phyloP scores from a whole-genome alignment of 2,797 vertebrate genomes.

The Prionace glauca region DNA sequence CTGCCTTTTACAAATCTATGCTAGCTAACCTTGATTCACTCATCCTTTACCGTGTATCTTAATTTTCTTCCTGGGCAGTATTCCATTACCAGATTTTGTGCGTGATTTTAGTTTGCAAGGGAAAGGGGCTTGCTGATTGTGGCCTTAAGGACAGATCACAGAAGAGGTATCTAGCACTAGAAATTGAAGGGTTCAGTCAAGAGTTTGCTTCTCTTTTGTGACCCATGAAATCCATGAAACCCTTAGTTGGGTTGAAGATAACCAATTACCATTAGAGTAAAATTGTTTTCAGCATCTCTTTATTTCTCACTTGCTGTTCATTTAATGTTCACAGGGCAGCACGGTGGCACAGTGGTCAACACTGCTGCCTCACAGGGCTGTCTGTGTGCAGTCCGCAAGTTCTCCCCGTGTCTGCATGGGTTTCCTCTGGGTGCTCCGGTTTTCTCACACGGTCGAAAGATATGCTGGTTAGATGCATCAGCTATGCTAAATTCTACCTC shows the following conservation, averaged over 20 bases:
- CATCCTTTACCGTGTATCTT: neutral
- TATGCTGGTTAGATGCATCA: too few relatives aligned
- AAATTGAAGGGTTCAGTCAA: neutral
- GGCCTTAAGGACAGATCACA: neutral
- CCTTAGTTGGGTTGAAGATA: neutral
- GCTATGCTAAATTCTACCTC: too few relatives aligned
- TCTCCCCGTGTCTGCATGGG: too few relatives aligned
- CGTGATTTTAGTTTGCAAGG: neutral
- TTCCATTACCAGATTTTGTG: neutral
- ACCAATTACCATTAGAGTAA: neutral
- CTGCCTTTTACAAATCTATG: neutral
- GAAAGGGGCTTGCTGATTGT: neutral
- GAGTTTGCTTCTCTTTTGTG: neutral
- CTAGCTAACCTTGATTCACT: neutral
- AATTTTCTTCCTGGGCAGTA: neutral
- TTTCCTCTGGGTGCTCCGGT: too few relatives aligned
- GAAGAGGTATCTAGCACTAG: neutral
- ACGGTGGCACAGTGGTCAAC: too few relatives aligned
- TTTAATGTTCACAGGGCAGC: neutral
- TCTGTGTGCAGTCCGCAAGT: too few relatives aligned
- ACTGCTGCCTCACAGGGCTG: too few relatives aligned
- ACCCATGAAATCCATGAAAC: neutral
- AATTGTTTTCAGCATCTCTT: neutral
- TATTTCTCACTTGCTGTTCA: neutral
- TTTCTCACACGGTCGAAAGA: too few relatives aligned